Conservation (phyloP, 2,888 invertebrate species). For the Aspidiotus rigidus region DNA sequence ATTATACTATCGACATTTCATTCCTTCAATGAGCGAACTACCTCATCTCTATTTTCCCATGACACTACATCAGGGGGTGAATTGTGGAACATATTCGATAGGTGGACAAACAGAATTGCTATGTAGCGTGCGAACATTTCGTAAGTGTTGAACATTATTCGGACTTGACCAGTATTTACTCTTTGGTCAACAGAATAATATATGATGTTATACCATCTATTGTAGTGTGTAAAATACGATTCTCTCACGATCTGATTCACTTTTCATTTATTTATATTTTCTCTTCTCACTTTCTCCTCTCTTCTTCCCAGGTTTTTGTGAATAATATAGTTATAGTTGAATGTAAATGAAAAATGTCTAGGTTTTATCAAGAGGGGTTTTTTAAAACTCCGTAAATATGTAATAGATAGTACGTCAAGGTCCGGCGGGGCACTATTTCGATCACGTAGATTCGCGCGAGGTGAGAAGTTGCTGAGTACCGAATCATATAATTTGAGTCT, state of each 20-base stretch:
- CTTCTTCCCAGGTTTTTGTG: too few relatives aligned
- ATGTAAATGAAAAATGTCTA: too few relatives aligned
- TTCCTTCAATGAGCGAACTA: too few relatives aligned
- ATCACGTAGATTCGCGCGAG: neutral
- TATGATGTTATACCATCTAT: neutral
- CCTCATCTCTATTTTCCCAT: too few relatives aligned
- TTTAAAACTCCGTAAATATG: too few relatives aligned
- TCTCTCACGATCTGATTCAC: neutral
- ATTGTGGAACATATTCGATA: neutral
- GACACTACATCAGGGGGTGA: neutral
- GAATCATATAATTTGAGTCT: neutral
- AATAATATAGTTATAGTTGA: too few relatives aligned
- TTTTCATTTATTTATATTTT: too few relatives aligned
- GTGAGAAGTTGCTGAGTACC: neutral
- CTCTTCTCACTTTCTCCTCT: too few relatives aligned
- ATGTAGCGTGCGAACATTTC: neutral
- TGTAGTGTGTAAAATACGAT: constrained; percentile 3
- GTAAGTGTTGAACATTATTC: neutral
- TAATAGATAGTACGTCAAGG: neutral
- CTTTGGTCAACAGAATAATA: neutral
- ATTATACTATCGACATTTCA: too few relatives aligned
- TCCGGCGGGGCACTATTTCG: constrained; percentile 3
- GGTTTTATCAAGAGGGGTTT: too few relatives aligned
- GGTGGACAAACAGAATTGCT: neutral
- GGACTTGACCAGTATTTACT: neutral